A percentile compares a stretch with the other conserved stretches of the same genome.
These are phyloP conservation scores for Oreochromis niloticus DNA, from an alignment of 2,113 vertebrate species.

Conservation along the genomic window DNA sequence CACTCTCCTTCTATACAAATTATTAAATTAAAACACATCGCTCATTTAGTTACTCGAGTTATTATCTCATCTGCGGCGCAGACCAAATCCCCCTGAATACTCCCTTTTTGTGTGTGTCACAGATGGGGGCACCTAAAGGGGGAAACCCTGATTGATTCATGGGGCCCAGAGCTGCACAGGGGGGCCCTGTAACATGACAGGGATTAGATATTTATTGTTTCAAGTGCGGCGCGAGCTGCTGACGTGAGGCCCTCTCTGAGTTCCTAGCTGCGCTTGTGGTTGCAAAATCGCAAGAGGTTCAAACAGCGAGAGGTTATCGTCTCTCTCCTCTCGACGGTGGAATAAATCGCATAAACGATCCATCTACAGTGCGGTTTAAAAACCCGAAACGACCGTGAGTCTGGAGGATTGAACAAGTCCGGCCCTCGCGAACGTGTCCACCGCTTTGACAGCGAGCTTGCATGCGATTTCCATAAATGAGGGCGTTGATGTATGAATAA, in stretches of 20 bases:
- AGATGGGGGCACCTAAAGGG: not conserved
- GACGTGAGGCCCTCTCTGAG: not conserved
- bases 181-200: slow-evolving; percentile 34
- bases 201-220: slow-evolving; percentile 54
- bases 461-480: slow-evolving; percentile 51
- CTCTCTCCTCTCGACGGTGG: not conserved
- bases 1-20: not conserved
- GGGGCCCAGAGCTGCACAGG: not conserved
- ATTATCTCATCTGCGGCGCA: slow-evolving; percentile 2
- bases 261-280: not conserved
- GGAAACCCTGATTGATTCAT: slow-evolving; percentile 23
- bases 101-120: slow-evolving; percentile 1
- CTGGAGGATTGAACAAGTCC: not conserved
- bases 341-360: not conserved
- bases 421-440: not conserved
- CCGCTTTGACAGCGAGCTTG: slow-evolving; percentile 25
- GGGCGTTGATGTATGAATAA: slow-evolving; percentile 50
- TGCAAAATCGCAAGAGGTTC: not conserved
- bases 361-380: not conserved
- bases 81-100: slow-evolving; percentile 21
- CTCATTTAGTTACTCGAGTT: not conserved
- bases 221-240: slow-evolving; percentile 2
- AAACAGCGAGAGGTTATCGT: not conserved
- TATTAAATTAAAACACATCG: not conserved
- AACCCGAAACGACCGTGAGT: not conserved